Percentiles rank a stretch among this genome's conserved stretches.
Evolutionary conservation across 2,797 vertebrate species (phyloP).

Genomic region (Hafferia zeledoni): DNA sequence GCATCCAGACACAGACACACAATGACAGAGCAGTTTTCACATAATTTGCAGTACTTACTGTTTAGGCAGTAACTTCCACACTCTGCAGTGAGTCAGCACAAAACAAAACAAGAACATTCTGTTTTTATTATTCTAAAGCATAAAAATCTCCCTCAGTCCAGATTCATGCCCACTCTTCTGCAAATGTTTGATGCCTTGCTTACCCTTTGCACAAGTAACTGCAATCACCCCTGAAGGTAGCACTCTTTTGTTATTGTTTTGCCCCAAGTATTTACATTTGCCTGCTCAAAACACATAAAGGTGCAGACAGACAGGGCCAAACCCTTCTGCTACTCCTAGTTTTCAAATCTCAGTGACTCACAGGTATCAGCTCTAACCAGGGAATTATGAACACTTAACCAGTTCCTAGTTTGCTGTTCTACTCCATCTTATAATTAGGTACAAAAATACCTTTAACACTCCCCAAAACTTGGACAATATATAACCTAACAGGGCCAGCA

Average conservation of each 20-base stretch:
- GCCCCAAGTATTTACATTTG: background rate
- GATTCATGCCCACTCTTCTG: background rate
- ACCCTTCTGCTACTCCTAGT: background rate
- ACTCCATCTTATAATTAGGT: background rate
- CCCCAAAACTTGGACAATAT: background rate
- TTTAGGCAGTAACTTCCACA: constrained; percentile 98
- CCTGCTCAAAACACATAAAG: background rate
- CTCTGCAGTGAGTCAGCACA: constrained; percentile 83
- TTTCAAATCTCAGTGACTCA: background rate
- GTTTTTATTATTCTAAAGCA: constrained; percentile 37
- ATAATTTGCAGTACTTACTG: constrained; percentile 86
- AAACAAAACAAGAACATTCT: constrained; percentile 74
- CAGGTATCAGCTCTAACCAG: background rate
- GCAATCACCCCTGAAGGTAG: background rate
- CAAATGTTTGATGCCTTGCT: background rate
- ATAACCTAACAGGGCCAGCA: background rate
- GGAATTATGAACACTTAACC: background rate
- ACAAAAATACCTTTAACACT: background rate
- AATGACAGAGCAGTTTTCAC: constrained; percentile 41
- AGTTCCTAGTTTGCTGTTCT: background rate
- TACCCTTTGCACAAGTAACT: background rate
- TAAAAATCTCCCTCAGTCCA: background rate
- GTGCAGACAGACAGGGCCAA: background rate
- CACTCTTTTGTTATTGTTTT: background rate
- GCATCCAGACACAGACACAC: background rate